phyloP scores from a whole-genome alignment of 2,888 invertebrate species.

The Poecilus cupreus region DNA sequence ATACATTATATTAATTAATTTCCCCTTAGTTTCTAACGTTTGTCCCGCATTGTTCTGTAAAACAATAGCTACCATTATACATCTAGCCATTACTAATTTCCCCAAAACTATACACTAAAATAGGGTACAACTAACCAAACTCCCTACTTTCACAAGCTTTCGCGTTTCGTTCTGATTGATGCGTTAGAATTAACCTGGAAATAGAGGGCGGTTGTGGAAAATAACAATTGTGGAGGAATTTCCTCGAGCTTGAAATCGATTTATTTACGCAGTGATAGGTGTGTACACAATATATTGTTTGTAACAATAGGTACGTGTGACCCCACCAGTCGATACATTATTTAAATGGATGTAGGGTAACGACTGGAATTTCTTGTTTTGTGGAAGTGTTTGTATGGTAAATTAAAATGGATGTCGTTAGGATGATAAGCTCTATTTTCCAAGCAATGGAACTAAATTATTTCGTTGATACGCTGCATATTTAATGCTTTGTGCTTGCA shows the following conservation, averaged over 20 bases:
- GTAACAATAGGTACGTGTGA: background rate
- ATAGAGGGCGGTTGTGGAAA: too few relatives aligned
- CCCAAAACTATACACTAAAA: background rate
- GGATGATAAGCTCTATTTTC: constrained; percentile 5
- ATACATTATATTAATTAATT: constrained; percentile 1
- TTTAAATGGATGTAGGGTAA: constrained; percentile 1
- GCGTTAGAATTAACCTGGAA: too few relatives aligned
- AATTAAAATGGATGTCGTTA: constrained; percentile 21
- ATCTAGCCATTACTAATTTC: background rate
- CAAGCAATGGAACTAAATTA: too few relatives aligned
- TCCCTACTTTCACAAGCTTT: background rate
- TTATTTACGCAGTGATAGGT: background rate
- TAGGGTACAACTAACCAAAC: background rate
- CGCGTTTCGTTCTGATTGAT: background rate
- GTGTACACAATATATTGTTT: background rate
- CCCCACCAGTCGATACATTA: background rate
- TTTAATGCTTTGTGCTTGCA: too few relatives aligned
- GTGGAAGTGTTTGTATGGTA: constrained; percentile 13
- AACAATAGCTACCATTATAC: constrained; percentile 1
- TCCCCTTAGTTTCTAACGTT: background rate
- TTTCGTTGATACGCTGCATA: too few relatives aligned
- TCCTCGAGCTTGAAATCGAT: background rate
- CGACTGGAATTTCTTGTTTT: background rate
- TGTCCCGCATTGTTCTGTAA: background rate
- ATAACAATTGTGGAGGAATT: background rate